These are phyloP conservation scores for Pygoscelis adeliae DNA, from an alignment of 2,113 vertebrate genomes.

Conservation along the genomic window DNA sequence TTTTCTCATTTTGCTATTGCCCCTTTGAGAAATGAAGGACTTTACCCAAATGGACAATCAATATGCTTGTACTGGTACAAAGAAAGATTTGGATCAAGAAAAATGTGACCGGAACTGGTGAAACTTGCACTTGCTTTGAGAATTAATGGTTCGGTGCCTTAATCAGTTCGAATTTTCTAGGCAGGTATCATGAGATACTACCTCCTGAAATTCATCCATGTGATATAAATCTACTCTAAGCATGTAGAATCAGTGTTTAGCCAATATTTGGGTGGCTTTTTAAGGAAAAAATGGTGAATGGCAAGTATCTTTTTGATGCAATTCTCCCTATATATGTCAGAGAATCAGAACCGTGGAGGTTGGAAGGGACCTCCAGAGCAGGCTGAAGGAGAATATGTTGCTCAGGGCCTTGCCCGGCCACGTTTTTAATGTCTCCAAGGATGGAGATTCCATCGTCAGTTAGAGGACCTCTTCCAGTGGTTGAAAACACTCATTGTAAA, in stretches of 20 bases:
- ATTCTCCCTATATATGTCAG: background rate
- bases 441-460: background rate
- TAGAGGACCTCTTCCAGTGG: background rate
- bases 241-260: background rate
- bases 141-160: background rate
- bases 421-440: background rate
- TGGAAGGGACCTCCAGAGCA: background rate
- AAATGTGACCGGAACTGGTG: background rate
- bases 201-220: background rate
- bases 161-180: background rate
- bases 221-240: background rate
- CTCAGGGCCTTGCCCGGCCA: background rate
- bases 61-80: background rate
- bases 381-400: background rate
- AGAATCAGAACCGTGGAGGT: background rate
- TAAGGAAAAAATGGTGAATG: background rate
- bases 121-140: background rate
- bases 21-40: background rate
- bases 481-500: background rate
- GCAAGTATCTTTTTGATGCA: background rate
- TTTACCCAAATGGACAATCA: background rate
- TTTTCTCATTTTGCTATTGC: background rate
- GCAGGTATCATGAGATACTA: background rate
- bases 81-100: background rate
- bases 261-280: background rate